Evolutionary conservation across 2,113 vertebrate genomes (phyloP), one percentile per base, ranked within the genome.

Genomic region (Aspiorhynchus laticeps): DNA sequence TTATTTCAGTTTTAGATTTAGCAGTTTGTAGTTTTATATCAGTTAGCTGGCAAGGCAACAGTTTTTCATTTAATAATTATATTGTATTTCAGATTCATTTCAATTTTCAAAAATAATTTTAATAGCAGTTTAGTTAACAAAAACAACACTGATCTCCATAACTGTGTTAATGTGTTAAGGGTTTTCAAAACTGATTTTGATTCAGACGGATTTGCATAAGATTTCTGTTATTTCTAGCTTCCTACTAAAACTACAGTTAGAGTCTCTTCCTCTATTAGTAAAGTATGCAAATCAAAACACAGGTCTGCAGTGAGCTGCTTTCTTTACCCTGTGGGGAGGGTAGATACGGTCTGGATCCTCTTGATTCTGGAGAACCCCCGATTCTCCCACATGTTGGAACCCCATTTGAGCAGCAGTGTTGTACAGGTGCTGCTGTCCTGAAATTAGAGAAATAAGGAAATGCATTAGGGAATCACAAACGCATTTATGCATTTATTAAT

Each of bases 271-370:
- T 53, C 75, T 19, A 11, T 28, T 5, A 31, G 46, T 48, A 0
- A 53, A 28, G 26, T 51, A 59, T 80, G 51, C 76, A 79, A 79
- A 79, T 79, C 26, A 31, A 56, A 2, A 31, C 43, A 51, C 15
- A 11, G 26, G 12, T 51, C 48, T 14, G 28, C 67, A 14, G 24
- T 2, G 24, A 76, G 56, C 26, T 80, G 65, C 5, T 65, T n/a
- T 83, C 6, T 73, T 26, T 90, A 99, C 98, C 97, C 94, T 93
- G 95, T 0, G 96, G 97, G 46, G 96, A 98, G 0, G 92, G 95
- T 10, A 91, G 95, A 7, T 94, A 96, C 0, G 96, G 96, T 91
- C 94, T 95, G 82, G 95, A 95, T 38, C 97, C 96, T 0, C 95
- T 96, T 28, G 92, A 93, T 90, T 95, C 95, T 43, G 96, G 95